Base-by-base conservation (phyloP, 1,140 invertebrate genomes). In the Venustaconcha ellipsiformis region DNA sequence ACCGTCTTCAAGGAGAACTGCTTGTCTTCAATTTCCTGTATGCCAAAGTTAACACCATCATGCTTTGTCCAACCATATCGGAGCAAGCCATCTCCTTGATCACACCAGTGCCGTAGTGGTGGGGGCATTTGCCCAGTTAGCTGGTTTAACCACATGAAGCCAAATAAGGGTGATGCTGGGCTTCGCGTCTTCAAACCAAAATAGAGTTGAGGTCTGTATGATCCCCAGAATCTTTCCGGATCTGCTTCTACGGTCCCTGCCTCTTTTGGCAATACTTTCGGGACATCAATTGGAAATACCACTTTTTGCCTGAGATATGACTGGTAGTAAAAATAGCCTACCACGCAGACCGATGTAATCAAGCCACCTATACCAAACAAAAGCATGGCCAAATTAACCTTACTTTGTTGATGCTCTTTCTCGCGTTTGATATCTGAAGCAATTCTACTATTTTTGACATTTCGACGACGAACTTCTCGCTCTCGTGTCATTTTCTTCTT, bases 101-200 rank as follows among this genome's bases (percentile, higher is more conserved):
- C 94, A 90, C 97, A 99, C 95, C 95, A 97, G 88, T 99, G 97
- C 66, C 97, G 94, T 11, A 90, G 72, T 11, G 83, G 83, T 23
- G 88, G 87, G 23, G 85, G 84, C 83, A 85, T 84, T 20, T 81
- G 72, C 55, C 73, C 70, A 0, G 81, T 85, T 56, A 83, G 86
- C 70, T 93, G 93, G 1, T 96, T 93, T 80, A 96, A 97, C 98
- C 98, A 99, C 97, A 99, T 99, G 1, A 99, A 89, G 3, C 90
- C 98, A 86, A 96, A 94, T 0, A 97, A 93, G 14, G 96, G 92
- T 0, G 97, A 98, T 68, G 94, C 91, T 0, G 96, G 95, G 86
- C 96, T 95, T 80, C 97, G 91, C 2, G 95, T 96, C 89, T 97
- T 96, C 82, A 99, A 89, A 0, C 98, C 92, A 88, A 92, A 92